Conservation (phyloP, 2,797 vertebrate genomes). For the Pygocentrus nattereri region DNA sequence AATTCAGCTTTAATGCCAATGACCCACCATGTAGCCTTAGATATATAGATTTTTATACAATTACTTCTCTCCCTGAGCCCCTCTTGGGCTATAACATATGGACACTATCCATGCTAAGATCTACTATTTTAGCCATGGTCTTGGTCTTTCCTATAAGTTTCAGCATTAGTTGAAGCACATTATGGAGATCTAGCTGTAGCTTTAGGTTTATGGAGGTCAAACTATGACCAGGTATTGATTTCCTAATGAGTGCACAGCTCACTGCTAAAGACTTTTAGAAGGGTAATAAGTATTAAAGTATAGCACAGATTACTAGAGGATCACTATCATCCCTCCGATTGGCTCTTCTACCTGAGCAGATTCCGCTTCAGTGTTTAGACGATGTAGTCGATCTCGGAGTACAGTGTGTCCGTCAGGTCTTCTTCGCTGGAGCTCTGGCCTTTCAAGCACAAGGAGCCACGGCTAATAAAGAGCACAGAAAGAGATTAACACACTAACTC, state of each 20-base stretch:
- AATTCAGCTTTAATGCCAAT: not conserved
- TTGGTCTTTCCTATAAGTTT: not conserved
- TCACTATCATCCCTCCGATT: slow-evolving; percentile 12
- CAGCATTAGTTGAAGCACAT: not conserved
- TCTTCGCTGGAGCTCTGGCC: slow-evolving; percentile 77
- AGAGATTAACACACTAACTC: no score
- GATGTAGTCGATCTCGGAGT: slow-evolving; percentile 82
- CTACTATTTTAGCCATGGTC: slow-evolving; percentile 7
- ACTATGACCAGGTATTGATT: slow-evolving; percentile 1
- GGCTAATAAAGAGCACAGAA: slow-evolving; percentile 64
- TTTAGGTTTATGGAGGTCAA: not conserved
- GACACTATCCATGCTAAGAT: not conserved
- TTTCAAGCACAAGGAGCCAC: slow-evolving; percentile 80
- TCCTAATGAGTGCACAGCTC: not conserved
- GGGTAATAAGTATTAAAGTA: not conserved
- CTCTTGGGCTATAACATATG: not conserved
- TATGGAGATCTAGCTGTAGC: slow-evolving; percentile 1
- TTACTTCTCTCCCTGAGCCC: not conserved
- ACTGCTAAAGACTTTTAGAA: slow-evolving; percentile 13
- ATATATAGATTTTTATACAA: not conserved
- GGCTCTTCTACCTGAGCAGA: slow-evolving; percentile 23
- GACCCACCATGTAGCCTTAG: not conserved
- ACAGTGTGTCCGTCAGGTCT: slow-evolving; percentile 73
- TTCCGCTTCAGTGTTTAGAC: slow-evolving; percentile 64
- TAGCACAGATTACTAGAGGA: slow-evolving; percentile 17